Evolutionary conservation across 2,888 invertebrate genomes (phyloP).

Genomic region (Axea sp.): DNA sequence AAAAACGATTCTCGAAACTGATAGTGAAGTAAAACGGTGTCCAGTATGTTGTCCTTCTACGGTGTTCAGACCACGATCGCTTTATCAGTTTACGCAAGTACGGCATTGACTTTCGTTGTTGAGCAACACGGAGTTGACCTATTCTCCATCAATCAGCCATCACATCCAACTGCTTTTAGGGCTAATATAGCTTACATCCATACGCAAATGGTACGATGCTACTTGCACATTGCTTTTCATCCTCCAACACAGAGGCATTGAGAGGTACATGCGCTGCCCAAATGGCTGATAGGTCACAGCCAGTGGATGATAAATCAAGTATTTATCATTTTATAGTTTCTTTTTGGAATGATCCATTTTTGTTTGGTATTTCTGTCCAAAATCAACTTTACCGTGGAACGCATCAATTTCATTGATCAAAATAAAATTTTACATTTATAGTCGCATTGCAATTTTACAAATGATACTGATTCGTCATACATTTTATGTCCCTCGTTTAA

Average conservation of each 20-base stretch:
- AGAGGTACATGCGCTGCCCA: slow-evolving; percentile 52
- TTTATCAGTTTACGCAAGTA: slow-evolving; percentile 59
- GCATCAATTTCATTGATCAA: slow-evolving; percentile 2
- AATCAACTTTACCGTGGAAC: slow-evolving; percentile 1
- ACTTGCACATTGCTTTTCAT: slow-evolving; percentile 58
- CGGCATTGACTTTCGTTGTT: slow-evolving; percentile 72
- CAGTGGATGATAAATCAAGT: slow-evolving; percentile 52
- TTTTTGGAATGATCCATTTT: slow-evolving; percentile 14
- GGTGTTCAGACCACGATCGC: slow-evolving; percentile 41
- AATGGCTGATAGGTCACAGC: slow-evolving; percentile 54
- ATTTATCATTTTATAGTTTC: slow-evolving; percentile 42
- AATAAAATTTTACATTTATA: neutral
- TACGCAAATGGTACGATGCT: slow-evolving; percentile 55
- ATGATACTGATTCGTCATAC: slow-evolving; percentile 1
- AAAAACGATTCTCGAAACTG: neutral
- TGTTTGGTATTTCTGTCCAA: neutral
- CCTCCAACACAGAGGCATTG: slow-evolving; percentile 44
- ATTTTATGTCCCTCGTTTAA: neutral
- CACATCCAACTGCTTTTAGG: slow-evolving; percentile 72
- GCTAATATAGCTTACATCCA: slow-evolving; percentile 48
- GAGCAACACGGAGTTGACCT: slow-evolving; percentile 77
- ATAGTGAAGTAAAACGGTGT: slow-evolving; percentile 35
- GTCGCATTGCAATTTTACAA: slow-evolving; percentile 4
- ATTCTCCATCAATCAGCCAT: slow-evolving; percentile 78
- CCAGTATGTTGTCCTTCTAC: slow-evolving; percentile 18